Evolutionary conservation across 1,140 invertebrate species (phyloP), one percentile per base, ranked within the genome.

Genomic region (Drosophila pseudoananassae): DNA sequence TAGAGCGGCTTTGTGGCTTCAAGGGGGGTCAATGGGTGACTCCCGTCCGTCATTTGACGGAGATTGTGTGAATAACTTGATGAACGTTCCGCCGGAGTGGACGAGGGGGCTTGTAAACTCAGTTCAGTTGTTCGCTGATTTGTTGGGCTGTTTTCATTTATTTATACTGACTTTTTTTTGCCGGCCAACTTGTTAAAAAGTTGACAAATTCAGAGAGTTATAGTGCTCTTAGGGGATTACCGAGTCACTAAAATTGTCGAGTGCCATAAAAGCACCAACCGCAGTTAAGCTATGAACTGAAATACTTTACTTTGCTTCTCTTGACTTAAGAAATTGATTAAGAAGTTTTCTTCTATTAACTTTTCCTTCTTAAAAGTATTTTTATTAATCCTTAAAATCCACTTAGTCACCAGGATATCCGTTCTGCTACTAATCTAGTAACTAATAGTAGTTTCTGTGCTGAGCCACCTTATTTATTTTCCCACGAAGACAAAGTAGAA

Each of bases 41-140:
- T 10, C 10, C 33, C 33, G 9, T 38, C n/a, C 53, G 33, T 43
- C 49, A 63, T 53, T 66, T 58, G 59, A 51, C 61, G 61, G 59
- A 73, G 79, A 78, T 87, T 85, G 82, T 81, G 82, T 78, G 78
- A 85, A 87, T 85, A 85, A 87, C 82, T 87, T 85, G 82, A 85
- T 85, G 82, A 87, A 76, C 80, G 78, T 54, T 50, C 12, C 55
- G 29, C 23, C 29, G 17, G 10, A 23, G 60, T 17, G 38, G 33
- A 9, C 5, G 38, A 14, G 10, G 38, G 14, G 14, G 40, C 10
- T 15, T 63, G 38, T 40, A 14, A 31, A 25, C 20, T 36, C 17
- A 49, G 2, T 70, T 53, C 14, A 9, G 36, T 52, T 58, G 69
- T 61, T 43, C n/a, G 27, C 33, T 50, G 68, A 72, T 50, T 72